Evolutionary conservation across 2,888 invertebrate genomes (phyloP), one percentile per base, ranked within the genome.

Genomic region (Chironomus tentans): DNA sequence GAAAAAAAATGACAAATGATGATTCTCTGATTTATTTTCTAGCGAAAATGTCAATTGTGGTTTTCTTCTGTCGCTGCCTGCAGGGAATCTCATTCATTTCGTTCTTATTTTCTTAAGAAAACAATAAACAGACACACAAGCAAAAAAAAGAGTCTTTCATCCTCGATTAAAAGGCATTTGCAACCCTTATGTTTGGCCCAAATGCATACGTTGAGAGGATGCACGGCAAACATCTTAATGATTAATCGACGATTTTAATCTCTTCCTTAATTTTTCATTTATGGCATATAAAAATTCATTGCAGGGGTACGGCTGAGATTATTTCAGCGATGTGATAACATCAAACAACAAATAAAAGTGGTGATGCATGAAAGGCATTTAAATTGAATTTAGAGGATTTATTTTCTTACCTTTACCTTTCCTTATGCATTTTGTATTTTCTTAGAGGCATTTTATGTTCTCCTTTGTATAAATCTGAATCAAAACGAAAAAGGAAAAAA

Each of bases 321-420:
- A 56, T 56, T 18, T 7, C 15, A 18, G 56, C 56, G 21, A 21
- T 24, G 22, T 50, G 70, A 70, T 70, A 70, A 70, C 50, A 70
- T 70, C 70, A 56, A 56, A 56, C 56, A 70, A 47, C 70, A 70
- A 70, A 70, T 50, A 70, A 70, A 70, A 70, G 70, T 70, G 70
- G 48, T 70, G 70, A 70, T 70, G 70, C 70, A 70, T 70, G 50
- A 70, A 65, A 56, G n/a, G 56, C 28, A 50, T 70, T 70, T 70
- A 38, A 38, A 38, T 38, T 38, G 38, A 38, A 38, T 38, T 38
- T 38, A 38, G 38, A 38, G 38, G 38, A 38, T 38, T 38, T 38
- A 7, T 38, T 38, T 38, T 38, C 38, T 2, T 38, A 38, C 38
- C 38, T 38, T 38, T 38, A 38, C 38, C 38, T 38, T 38, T 10